Conservation (phyloP, 2,888 invertebrate genomes). For the Cancer borealis region DNA sequence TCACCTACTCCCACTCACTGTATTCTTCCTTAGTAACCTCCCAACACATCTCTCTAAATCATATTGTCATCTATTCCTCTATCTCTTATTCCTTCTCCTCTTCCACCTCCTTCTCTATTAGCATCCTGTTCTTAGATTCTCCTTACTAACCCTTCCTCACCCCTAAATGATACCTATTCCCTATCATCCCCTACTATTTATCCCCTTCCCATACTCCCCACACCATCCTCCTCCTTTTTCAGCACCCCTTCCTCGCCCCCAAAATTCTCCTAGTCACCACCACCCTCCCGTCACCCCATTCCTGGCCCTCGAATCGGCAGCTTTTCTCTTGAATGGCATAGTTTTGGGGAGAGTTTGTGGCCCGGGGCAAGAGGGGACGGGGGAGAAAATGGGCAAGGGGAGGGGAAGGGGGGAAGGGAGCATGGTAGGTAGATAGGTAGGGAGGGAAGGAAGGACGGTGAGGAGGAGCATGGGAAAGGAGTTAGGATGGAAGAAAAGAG, state of each 20-base stretch:
- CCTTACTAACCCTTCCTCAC: not conserved
- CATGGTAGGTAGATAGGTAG: not conserved
- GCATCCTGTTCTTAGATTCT: not conserved
- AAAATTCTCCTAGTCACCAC: not conserved
- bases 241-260: not conserved
- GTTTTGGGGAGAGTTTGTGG: not conserved
- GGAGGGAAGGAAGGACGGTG: not conserved
- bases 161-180: not conserved
- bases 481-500: not conserved
- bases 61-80: not conserved
- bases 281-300: not conserved
- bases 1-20: not conserved
- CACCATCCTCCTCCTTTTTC: not conserved
- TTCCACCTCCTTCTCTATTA: not conserved
- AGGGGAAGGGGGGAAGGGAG: not conserved
- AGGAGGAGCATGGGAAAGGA: not conserved
- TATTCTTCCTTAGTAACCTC: not conserved
- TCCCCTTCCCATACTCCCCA: not conserved
- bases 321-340: slow-evolving; percentile 35
- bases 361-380: not conserved
- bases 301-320: not conserved
- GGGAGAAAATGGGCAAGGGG: not conserved
- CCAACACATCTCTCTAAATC: not conserved
- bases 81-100: not conserved
- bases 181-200: not conserved